Evolutionary conservation across 2,113 vertebrate genomes (phyloP).

Genomic region (Passer domesticus): DNA sequence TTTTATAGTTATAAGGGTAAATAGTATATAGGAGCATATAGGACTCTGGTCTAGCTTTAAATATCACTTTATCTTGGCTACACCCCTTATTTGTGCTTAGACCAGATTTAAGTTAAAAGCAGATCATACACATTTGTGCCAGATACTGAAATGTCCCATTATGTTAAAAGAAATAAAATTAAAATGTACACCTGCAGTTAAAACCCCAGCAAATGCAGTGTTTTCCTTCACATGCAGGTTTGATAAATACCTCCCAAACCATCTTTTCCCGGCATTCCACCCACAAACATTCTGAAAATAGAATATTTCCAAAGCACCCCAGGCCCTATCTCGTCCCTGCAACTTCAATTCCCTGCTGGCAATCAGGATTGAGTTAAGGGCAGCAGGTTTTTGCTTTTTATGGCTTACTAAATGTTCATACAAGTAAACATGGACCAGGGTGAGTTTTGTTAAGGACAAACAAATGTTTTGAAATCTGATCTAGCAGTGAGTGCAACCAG

Average conservation of each 20-base stretch:
- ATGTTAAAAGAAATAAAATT: background rate
- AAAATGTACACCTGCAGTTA: accelerated
- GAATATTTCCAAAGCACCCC: background rate
- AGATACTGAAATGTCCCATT: background rate
- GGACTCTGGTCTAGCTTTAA: background rate
- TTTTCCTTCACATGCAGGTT: background rate
- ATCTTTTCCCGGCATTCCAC: background rate
- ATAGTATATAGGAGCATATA: background rate
- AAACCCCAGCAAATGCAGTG: background rate
- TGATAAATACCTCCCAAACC: background rate
- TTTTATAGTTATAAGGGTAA: background rate
- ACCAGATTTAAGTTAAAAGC: background rate
- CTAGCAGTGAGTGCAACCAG: background rate
- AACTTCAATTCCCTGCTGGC: background rate
- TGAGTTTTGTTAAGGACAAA: background rate
- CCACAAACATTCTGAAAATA: background rate
- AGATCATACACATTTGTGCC: background rate
- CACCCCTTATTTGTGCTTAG: background rate
- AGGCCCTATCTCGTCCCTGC: background rate
- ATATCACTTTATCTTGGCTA: background rate
- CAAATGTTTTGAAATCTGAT: background rate
- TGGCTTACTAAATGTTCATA: background rate
- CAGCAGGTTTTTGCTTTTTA: background rate
- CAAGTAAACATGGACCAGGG: background rate
- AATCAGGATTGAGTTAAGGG: background rate